phyloP scores from a whole-genome alignment of 1,140 invertebrate species.

The Eulimnadia texana region DNA sequence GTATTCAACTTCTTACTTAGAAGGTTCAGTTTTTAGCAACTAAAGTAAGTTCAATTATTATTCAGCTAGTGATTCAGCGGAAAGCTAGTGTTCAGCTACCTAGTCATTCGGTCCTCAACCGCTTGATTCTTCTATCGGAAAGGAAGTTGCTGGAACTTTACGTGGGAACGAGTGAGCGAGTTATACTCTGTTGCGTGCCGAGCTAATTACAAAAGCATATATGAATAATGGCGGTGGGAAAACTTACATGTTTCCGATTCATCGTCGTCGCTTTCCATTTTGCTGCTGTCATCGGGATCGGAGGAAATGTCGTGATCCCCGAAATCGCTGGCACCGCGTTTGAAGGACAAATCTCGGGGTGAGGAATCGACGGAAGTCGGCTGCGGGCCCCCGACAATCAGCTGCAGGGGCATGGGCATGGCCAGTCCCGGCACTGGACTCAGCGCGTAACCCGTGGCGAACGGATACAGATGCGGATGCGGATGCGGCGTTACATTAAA shows the following conservation, averaged over 20 bases:
- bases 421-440: background rate
- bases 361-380: constrained; percentile 20
- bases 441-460: background rate
- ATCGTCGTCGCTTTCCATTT: constrained; percentile 7
- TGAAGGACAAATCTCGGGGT: constrained; percentile 24
- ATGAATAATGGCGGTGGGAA: too few species aligned
- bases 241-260: constrained; percentile 15
- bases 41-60: too few species aligned
- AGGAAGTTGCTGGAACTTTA: too few species aligned
- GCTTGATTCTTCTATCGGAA: too few species aligned
- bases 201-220: too few species aligned
- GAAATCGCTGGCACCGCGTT: constrained; percentile 17
- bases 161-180: too few species aligned
- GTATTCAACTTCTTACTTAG: too few species aligned
- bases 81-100: too few species aligned
- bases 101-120: too few species aligned
- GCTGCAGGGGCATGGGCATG: constrained; percentile 1
- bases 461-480: background rate
- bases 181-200: too few species aligned
- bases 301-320: constrained; percentile 21
- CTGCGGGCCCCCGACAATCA: background rate
- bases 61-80: too few species aligned
- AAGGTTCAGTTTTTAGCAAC: too few species aligned
- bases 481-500: background rate
- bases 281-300: constrained; percentile 23